Evolutionary conservation across 1,140 invertebrate species (phyloP).

Genomic region (Brachionus asplanchnoidis): DNA sequence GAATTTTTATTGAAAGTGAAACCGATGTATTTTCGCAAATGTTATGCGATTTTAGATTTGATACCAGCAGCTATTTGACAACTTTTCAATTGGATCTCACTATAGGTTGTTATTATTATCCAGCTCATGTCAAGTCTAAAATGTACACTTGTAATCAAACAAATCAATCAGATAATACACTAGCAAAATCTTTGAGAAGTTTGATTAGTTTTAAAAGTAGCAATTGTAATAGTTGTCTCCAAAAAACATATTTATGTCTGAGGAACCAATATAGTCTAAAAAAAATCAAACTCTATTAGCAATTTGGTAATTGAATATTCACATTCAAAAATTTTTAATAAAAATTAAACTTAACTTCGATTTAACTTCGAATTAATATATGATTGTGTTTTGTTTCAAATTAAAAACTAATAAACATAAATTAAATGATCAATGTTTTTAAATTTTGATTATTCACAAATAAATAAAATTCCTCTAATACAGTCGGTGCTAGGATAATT

Average conservation of each 20-base stretch:
- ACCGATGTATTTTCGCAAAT: neutral
- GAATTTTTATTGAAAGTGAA: neutral
- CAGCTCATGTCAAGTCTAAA: neutral
- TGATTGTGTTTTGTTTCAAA: too few species aligned
- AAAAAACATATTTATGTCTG: neutral
- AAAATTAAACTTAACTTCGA: too few species aligned
- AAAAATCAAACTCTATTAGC: neutral
- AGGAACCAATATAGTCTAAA: neutral
- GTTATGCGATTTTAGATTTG: neutral
- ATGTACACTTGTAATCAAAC: neutral
- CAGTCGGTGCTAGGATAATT: too few species aligned
- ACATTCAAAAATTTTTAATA: too few species aligned
- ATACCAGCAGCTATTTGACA: neutral
- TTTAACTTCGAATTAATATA: too few species aligned
- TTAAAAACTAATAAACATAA: too few species aligned
- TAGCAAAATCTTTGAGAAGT: neutral
- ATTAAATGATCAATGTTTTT: too few species aligned
- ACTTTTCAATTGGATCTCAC: neutral
- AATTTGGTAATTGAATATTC: too few species aligned
- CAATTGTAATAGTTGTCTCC: neutral
- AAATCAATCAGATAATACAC: neutral
- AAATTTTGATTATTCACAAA: too few species aligned
- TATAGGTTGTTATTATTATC: neutral
- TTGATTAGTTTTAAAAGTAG: neutral
- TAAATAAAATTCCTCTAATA: too few species aligned